Base-by-base conservation (phyloP, 2,888 invertebrate genomes). In the Drosophila leonis region DNA sequence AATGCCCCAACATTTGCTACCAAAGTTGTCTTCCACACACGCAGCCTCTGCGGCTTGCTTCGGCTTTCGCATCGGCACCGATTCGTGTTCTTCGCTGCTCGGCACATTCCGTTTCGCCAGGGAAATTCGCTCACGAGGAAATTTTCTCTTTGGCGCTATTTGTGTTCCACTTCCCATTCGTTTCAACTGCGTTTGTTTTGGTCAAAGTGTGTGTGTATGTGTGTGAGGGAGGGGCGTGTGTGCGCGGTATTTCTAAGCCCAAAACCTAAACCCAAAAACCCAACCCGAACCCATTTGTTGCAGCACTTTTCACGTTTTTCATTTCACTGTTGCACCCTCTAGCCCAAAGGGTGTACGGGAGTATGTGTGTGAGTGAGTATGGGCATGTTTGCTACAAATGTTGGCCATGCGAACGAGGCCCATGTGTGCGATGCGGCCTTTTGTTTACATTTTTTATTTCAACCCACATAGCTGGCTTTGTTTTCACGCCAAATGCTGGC, bases 361-460 rank as follows among this genome's bases (percentile, higher is more conserved):
- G 18, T 57, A 15, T 33, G 29, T 35, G 10, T 46, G 41, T 20
- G 46, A 42, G 59, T n/a, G 33, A 37, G 57, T 57, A 48, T 63
- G 31, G 62, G 52, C 55, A 35, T 68, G 63, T 60, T 66, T 42
- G 56, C 37, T 60, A 68, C 59, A 76, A 83, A 81, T 87, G 88
- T 89, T 81, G 75, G 69, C 72, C 51, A 61, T 65, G 65, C 72
- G 62, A 72, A 81, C 69, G 78, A 78, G 77, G 78, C 82, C 85
- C 82, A 72, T 82, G 88, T 88, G 83, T 77, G 75, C 66, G 68
- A 69, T 78, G 78, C 75, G 72, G 54, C 83, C 90, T 62, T 88
- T 90, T 90, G 86, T 90, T 90, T 85, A 90, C 83, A 78, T 78
- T 86, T 90, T 83, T 79, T 86, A 76, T 74, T 88, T 78, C 75